phyloP scores from a whole-genome alignment of 2,797 vertebrate species.

The Dicrostonyx torquatus region DNA sequence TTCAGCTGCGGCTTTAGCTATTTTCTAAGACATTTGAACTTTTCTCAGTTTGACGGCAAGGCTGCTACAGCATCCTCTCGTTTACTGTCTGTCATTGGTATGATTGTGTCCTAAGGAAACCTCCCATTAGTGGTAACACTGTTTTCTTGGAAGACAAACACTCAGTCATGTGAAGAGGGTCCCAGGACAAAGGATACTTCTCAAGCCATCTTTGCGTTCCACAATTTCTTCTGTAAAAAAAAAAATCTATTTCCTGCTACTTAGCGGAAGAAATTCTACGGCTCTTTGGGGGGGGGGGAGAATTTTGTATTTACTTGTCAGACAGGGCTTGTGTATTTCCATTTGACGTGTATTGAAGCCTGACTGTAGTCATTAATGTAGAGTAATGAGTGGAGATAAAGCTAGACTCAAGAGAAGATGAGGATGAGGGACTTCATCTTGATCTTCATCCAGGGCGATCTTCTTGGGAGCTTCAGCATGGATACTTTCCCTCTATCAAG shows the following conservation, averaged over 20 bases:
- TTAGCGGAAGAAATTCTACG: not conserved
- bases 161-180: not conserved
- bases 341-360: not conserved
- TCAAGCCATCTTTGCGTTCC: not conserved
- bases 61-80: not conserved
- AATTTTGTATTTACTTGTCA: not conserved
- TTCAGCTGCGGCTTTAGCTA: not conserved
- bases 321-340: not conserved
- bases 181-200: not conserved
- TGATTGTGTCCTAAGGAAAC: not conserved
- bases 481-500: not conserved
- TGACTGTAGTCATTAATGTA: not conserved
- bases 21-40: not conserved
- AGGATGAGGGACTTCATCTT: not conserved
- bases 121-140: not conserved
- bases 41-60: not conserved
- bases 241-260: not conserved
- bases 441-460: not conserved
- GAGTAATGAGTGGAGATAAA: not conserved
- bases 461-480: not conserved
- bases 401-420: not conserved
- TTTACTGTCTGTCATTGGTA: not conserved
- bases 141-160: not conserved
- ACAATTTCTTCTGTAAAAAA: not conserved
- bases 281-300: not conserved